phyloP scores from a whole-genome alignment of 2,888 invertebrate species.

The Lasioglossum zephyrum region DNA sequence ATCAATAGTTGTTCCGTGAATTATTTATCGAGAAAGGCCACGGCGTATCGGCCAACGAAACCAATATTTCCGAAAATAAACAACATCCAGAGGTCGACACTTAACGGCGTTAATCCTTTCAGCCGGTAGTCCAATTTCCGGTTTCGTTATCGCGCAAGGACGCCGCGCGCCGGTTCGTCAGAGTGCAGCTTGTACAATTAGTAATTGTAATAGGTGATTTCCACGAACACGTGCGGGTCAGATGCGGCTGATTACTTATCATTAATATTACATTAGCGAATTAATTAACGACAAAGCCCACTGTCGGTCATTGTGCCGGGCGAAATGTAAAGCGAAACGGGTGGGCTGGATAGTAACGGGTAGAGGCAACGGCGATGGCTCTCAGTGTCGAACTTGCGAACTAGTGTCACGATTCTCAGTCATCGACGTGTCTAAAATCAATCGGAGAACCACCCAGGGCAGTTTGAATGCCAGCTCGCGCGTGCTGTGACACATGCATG shows the following conservation, averaged over 20 bases:
- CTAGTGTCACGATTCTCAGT: conserved; percentile 22
- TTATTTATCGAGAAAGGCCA: background rate
- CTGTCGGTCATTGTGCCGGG: conserved; percentile 73
- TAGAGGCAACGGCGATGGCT: background rate
- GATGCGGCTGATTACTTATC: conserved; percentile 80
- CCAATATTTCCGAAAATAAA: background rate
- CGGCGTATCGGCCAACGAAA: background rate
- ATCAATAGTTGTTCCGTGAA: background rate
- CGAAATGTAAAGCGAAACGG: conserved; percentile 40
- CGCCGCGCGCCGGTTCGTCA: conserved; percentile 42
- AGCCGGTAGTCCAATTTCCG: conserved; percentile 46
- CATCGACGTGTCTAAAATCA: conserved; percentile 79
- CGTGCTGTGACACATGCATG: conserved; percentile 40
- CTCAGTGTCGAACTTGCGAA: conserved; percentile 13
- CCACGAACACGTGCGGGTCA: conserved; percentile 56
- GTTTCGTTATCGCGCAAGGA: conserved; percentile 23
- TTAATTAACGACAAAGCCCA: conserved; percentile 81
- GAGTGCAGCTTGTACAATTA: conserved; percentile 74
- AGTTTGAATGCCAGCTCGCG: conserved; percentile 46
- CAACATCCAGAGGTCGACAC: background rate
- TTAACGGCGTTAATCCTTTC: background rate
- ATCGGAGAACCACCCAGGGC: conserved; percentile 66
- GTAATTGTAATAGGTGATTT: conserved; percentile 80
- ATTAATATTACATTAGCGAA: conserved; percentile 82
- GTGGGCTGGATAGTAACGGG: background rate